Percentiles rank a stretch among this genome's conserved stretches.
Conservation (phyloP, 1,140 invertebrate genomes). For the Triops longicaudatus region DNA sequence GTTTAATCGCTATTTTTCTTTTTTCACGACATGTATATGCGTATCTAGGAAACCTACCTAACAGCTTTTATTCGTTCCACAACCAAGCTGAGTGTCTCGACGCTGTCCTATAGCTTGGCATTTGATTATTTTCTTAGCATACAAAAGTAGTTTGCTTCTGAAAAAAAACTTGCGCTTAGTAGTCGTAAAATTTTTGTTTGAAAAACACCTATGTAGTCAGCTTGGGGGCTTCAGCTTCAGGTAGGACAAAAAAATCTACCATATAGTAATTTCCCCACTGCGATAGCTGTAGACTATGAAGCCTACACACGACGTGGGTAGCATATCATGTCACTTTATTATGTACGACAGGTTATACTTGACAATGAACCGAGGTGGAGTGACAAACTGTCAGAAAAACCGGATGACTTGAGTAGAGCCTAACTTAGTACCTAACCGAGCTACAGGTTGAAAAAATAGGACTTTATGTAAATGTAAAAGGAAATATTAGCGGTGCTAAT, state of each 20-base stretch:
- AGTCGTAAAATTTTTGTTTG: background rate
- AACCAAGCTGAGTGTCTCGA: background rate
- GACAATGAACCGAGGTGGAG: background rate
- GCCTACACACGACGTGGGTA: background rate
- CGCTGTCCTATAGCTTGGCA: background rate
- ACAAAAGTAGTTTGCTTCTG: background rate
- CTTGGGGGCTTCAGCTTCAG: background rate
- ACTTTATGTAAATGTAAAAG: background rate
- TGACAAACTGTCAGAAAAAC: conserved; percentile 1
- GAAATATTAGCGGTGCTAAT: background rate
- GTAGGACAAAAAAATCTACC: background rate
- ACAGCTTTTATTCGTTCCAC: background rate
- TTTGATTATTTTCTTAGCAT: background rate
- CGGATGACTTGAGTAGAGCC: background rate
- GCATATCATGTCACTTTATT: conserved; percentile 2
- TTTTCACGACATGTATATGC: background rate
- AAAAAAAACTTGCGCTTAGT: background rate
- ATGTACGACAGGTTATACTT: background rate
- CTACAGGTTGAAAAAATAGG: background rate
- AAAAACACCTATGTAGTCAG: background rate
- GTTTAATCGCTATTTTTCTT: background rate
- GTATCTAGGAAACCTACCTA: background rate
- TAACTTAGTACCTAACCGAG: background rate
- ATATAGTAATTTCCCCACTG: background rate
- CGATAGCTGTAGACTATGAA: background rate